Conservation (phyloP, 1,140 invertebrate genomes). For the Drosophila auraria region DNA sequence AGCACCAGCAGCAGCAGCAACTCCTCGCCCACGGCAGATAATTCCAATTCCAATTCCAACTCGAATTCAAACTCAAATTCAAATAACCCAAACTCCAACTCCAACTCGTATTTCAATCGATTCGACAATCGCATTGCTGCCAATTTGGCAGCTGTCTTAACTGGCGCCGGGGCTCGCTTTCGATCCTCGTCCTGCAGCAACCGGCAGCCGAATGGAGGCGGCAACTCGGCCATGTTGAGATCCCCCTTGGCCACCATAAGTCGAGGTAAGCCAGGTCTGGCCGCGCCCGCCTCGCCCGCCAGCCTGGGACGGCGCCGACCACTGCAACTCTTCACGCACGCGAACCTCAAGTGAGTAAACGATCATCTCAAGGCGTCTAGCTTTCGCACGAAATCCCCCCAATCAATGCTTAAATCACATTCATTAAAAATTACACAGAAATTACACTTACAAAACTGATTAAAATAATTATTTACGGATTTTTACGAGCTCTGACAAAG, state of each 20-base stretch:
- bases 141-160: slow-evolving; percentile 77
- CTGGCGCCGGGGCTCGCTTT: slow-evolving; percentile 69
- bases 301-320: slow-evolving; percentile 71
- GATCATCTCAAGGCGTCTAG: not conserved
- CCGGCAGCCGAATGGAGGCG: slow-evolving; percentile 35
- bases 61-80: slow-evolving; percentile 39
- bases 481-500: not conserved
- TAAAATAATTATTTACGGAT: not conserved
- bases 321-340: slow-evolving; percentile 73
- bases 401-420: slow-evolving; percentile 58
- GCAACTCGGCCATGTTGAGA: slow-evolving; percentile 7
- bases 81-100: slow-evolving; percentile 46
- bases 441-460: slow-evolving; percentile 1
- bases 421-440: slow-evolving; percentile 43
- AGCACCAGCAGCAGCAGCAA: slow-evolving; percentile 78
- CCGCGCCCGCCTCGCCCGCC: slow-evolving; percentile 61
- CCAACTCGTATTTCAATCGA: slow-evolving; percentile 74
- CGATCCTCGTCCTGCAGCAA: slow-evolving; percentile 74
- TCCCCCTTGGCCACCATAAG: slow-evolving; percentile 31
- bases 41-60: slow-evolving; percentile 29
- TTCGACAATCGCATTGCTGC: slow-evolving; percentile 82
- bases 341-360: slow-evolving; percentile 78
- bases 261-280: slow-evolving; percentile 33
- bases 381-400: slow-evolving; percentile 1
- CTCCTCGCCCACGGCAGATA: slow-evolving; percentile 71